Evolutionary conservation across 2,113 vertebrate genomes (phyloP).

Genomic region (Lagopus muta): DNA sequence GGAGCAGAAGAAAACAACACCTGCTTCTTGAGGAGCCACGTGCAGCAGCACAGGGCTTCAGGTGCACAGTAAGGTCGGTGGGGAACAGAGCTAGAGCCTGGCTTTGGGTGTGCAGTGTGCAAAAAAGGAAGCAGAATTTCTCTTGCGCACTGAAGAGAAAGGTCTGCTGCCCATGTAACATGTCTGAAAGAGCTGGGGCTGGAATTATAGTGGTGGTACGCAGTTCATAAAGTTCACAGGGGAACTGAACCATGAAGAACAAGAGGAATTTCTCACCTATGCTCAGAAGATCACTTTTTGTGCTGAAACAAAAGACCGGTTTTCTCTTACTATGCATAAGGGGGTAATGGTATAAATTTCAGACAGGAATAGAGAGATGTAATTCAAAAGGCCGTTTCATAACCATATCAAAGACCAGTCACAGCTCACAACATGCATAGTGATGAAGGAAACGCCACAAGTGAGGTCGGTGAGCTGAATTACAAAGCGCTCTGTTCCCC

Average conservation of each 20-base stretch:
- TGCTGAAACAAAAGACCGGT: background rate
- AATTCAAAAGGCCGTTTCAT: background rate
- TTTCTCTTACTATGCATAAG: background rate
- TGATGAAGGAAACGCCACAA: background rate
- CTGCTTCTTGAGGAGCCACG: background rate
- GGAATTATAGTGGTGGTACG: background rate
- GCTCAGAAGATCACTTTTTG: background rate
- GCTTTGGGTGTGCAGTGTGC: background rate
- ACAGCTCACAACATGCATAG: background rate
- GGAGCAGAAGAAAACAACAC: background rate
- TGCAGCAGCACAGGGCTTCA: background rate
- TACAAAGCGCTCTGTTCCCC: background rate
- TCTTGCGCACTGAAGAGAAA: background rate
- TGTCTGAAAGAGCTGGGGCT: background rate
- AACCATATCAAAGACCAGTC: background rate
- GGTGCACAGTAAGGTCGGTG: background rate
- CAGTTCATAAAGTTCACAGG: background rate
- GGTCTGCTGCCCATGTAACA: background rate
- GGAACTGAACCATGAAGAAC: background rate
- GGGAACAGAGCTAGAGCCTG: background rate
- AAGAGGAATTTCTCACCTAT: background rate
- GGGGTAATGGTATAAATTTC: background rate
- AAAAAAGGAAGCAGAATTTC: background rate
- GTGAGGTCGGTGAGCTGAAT: background rate
- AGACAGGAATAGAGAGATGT: background rate